Evolutionary conservation across 2,113 vertebrate species (phyloP).

Genomic region (Petrocephalus zakoni): DNA sequence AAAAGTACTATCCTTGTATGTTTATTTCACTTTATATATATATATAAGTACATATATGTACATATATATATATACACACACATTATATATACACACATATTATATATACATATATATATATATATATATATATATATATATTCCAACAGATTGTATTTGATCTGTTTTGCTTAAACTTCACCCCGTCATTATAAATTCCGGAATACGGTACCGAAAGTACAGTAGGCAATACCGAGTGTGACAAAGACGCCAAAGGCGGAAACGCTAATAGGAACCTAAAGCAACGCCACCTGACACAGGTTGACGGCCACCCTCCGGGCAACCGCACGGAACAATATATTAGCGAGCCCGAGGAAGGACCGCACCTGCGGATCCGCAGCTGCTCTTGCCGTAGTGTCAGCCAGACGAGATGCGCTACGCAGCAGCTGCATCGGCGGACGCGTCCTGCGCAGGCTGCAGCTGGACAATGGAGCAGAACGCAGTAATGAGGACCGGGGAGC

Average conservation of each 20-base stretch:
- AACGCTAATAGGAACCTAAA: constrained; percentile 10
- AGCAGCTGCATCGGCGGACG: background rate
- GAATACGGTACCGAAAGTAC: background rate
- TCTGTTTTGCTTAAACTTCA: background rate
- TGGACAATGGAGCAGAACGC: background rate
- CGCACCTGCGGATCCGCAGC: background rate
- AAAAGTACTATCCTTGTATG: background rate
- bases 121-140: background rate
- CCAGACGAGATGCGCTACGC: background rate
- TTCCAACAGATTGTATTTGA: background rate
- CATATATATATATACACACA: background rate
- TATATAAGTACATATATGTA: too few species aligned
- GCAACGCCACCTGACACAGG: background rate
- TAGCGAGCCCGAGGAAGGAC: background rate
- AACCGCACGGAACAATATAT: background rate
- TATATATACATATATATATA: background rate
- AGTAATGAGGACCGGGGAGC: background rate
- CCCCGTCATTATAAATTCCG: background rate
- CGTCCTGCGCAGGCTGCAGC: background rate
- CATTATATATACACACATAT: too few species aligned
- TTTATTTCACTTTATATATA: background rate
- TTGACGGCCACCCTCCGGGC: background rate
- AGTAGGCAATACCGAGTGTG: background rate
- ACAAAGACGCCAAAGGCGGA: background rate
- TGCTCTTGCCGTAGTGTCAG: background rate